A percentile compares a stretch with the other conserved stretches of the same genome.
phyloP scores from a whole-genome alignment of 2,888 invertebrate genomes.

The Microctonus aethiopoides region DNA sequence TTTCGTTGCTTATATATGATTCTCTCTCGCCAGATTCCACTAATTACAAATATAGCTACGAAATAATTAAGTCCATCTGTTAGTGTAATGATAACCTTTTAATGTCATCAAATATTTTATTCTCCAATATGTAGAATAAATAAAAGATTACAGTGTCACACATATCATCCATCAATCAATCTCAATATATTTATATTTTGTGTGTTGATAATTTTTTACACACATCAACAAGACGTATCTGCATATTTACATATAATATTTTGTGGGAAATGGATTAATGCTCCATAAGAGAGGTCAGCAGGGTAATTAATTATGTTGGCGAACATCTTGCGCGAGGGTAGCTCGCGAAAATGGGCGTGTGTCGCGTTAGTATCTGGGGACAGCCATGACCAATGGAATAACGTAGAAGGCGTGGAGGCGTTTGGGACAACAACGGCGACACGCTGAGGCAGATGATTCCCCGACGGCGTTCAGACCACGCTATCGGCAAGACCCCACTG shows the following conservation, averaged over 20 bases:
- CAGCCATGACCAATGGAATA: conserved; percentile 42
- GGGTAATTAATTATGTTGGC: conserved; percentile 16
- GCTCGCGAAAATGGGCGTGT: conserved; percentile 44
- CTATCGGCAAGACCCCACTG: conserved; percentile 48
- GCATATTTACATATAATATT: no score
- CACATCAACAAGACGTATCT: no score
- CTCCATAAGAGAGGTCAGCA: neutral
- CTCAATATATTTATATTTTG: neutral
- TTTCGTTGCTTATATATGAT: no score
- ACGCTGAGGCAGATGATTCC: conserved; percentile 27
- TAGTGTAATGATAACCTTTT: no score
- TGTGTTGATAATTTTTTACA: neutral
- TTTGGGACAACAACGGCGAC: conserved; percentile 26
- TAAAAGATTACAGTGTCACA: no score
- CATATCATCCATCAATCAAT: neutral
- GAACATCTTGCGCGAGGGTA: conserved; percentile 13
- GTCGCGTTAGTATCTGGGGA: conserved; percentile 42
- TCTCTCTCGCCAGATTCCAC: no score
- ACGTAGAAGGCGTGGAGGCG: conserved; percentile 44
- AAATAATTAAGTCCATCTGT: no score
- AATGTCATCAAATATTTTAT: no score
- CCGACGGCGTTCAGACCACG: conserved; percentile 39
- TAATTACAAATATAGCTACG: no score
- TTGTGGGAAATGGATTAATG: neutral
- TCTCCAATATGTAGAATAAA: no score